phyloP scores from a whole-genome alignment of 35 echinoderm and acorn worm species.

The Chiridota heheva region DNA sequence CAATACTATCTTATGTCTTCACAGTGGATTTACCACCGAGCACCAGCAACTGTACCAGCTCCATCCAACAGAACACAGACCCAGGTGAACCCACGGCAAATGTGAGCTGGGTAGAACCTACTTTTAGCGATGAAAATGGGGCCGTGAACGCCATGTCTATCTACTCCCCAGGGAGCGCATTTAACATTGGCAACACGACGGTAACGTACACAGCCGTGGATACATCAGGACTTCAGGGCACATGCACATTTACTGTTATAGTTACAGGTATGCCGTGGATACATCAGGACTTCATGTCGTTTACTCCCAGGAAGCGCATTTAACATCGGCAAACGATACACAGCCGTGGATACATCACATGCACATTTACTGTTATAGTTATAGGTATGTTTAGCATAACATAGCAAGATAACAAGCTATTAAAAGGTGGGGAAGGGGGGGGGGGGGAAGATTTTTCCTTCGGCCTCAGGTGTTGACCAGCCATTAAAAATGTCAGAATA shows the following conservation, averaged over 20 bases:
- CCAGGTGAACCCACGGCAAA: too few relatives aligned
- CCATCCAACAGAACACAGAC: too few relatives aligned
- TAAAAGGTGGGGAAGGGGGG: too few relatives aligned
- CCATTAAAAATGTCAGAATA: too few relatives aligned
- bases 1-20: too few relatives aligned
- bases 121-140: conserved; percentile 37
- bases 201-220: conserved; percentile 67
- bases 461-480: too few relatives aligned
- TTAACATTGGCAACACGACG: conserved; percentile 36
- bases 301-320: conserved; percentile 39
- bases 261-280: conserved; percentile 60
- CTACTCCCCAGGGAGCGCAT: conserved; percentile 20
- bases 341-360: conserved; percentile 48
- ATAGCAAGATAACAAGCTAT: too few relatives aligned
- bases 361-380: conserved; percentile 39
- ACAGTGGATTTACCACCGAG: too few relatives aligned
- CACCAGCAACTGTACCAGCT: too few relatives aligned
- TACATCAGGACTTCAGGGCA: not conserved
- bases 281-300: too few relatives aligned
- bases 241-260: conserved; percentile 34
- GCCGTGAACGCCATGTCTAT: not conserved
- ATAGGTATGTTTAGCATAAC: too few relatives aligned
- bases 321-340: conserved; percentile 45
- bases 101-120: conserved; percentile 36
- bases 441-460: too few relatives aligned